phyloP scores from a whole-genome alignment of 2,113 vertebrate genomes.

The Halcyon senegalensis region DNA sequence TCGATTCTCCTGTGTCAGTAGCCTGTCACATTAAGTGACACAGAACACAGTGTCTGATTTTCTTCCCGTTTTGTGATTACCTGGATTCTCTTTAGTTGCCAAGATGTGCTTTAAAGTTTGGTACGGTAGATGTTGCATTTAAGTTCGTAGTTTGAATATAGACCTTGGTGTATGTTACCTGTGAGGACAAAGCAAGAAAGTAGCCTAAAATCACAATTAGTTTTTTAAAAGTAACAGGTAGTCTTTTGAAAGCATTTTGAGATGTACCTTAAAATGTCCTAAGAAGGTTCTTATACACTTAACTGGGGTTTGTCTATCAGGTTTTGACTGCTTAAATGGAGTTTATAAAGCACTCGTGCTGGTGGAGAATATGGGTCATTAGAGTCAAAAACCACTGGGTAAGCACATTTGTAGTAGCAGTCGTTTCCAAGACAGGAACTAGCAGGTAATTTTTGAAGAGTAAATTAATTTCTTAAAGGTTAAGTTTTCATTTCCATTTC shows the following conservation, averaged over 20 bases:
- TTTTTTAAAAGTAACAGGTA: background rate
- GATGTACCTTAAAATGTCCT: background rate
- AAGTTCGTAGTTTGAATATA: background rate
- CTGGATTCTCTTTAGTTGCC: background rate
- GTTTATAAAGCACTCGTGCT: background rate
- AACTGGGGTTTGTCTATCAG: constrained; percentile 1
- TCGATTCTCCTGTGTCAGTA: background rate
- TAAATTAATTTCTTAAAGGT: constrained; percentile 36
- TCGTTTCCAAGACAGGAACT: constrained; percentile 17
- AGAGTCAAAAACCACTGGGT: background rate
- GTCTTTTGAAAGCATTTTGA: background rate
- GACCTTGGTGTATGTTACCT: background rate
- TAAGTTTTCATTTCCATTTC: constrained; percentile 8
- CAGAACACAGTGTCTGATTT: background rate
- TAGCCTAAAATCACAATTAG: background rate
- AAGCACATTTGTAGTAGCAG: constrained; percentile 6
- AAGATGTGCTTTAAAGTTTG: background rate
- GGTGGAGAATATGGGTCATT: background rate
- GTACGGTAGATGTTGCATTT: background rate
- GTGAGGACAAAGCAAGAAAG: background rate
- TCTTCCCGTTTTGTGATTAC: background rate
- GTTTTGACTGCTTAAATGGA: constrained; percentile 27
- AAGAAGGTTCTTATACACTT: background rate
- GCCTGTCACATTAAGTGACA: background rate
- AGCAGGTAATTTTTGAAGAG: background rate